phyloP scores from a whole-genome alignment of 2,113 vertebrate genomes.

The Carlito syrichta region DNA sequence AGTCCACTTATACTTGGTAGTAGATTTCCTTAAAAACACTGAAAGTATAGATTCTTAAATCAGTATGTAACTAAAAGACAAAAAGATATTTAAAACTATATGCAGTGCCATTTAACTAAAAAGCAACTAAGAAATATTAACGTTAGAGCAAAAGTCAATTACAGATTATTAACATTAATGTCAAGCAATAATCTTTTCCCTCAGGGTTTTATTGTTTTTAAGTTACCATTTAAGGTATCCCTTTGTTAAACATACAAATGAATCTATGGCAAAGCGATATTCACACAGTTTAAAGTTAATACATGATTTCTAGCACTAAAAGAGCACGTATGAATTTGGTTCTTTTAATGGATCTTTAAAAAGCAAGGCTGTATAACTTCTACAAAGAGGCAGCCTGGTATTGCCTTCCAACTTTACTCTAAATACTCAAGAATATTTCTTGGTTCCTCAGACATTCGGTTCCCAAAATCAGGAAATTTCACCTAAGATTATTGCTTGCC shows the following conservation, averaged over 20 bases:
- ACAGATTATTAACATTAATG: neutral
- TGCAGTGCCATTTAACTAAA: neutral
- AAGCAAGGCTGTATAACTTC: neutral
- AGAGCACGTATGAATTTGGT: neutral
- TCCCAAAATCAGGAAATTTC: constrained; percentile 10
- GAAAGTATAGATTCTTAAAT: neutral
- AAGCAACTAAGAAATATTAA: neutral
- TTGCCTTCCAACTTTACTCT: neutral
- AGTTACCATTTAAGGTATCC: neutral
- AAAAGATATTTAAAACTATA: neutral
- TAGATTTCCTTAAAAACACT: neutral
- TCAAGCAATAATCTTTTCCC: neutral
- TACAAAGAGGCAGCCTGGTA: neutral
- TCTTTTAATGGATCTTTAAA: neutral
- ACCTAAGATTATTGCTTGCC: neutral
- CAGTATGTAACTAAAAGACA: neutral
- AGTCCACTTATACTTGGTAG: neutral
- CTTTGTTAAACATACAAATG: constrained; percentile 1
- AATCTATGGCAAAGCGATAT: neutral
- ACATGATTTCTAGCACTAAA: neutral
- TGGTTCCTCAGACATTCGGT: neutral
- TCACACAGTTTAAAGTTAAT: neutral
- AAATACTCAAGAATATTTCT: neutral
- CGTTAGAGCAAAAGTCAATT: neutral
- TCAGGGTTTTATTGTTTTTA: neutral